Base-by-base conservation (phyloP, 2,797 vertebrate genomes). In the Gallinago nigripennis region DNA sequence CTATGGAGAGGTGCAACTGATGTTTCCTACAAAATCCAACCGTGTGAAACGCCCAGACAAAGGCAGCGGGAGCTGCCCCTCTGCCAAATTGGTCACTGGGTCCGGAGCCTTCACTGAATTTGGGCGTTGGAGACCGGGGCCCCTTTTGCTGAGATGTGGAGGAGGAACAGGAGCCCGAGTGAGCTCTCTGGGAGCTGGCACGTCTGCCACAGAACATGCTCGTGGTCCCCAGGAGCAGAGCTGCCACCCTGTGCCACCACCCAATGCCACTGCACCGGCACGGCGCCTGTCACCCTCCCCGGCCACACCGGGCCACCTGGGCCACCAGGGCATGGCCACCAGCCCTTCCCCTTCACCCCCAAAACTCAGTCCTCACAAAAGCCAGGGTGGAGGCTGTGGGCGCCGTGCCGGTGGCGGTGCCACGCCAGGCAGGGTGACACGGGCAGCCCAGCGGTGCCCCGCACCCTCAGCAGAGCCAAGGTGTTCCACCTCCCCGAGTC, bases 371-470 rank as follows among this genome's bases (percentile, higher is more conserved):
- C 7, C 18, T n/a, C 8, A n/a, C 12, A 30, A 27, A 28, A 39
- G 14, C 27, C 2, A 2, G 10, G 6, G 23, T 6, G 17, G 10
- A 51, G 53, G 2, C 24, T 37, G 12, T 6, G 3, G 1, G 16
- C 1, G 1, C 56, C 3, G 0, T 11, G 23, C 23, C 41, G 41
- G 39, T 41, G 39, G 10, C 16, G 15, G 41, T 41, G 41, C 6
- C 41, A 41, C 16, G 7, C 41, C 16, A 41, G 15, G 16, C 39
- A 31, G 43, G 28, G 14, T 3, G 1, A n/a, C 12, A 8, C 4
- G 0, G 27, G 30, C 30, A 24, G 51, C n/a, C n/a, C 0, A 0
- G 2, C 19, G 1, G 0, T 13, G 12, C 7, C 33, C 31, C 0
- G 0, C 11, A 11, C 33, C 48, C 45, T 37, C 70, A 3, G n/a